Conservation (phyloP, 2,113 vertebrate species). For the Tachuris rubrigastra region DNA sequence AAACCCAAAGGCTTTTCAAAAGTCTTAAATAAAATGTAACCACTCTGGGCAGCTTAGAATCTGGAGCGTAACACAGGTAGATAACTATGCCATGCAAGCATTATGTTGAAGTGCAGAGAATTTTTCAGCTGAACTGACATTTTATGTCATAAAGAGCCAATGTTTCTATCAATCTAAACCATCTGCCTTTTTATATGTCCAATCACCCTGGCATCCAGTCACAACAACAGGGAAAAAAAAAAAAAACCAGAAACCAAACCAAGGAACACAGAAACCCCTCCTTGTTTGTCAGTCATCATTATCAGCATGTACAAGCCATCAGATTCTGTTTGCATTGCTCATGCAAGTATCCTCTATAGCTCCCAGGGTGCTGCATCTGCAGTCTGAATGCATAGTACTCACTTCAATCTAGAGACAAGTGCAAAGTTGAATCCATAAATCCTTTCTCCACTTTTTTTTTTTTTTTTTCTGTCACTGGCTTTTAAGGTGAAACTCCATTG, state of each 20-base stretch:
- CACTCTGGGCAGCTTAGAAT: too few relatives aligned
- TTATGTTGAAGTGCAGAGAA: not conserved
- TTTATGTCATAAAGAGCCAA: not conserved
- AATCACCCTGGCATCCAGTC: not conserved
- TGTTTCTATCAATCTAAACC: not conserved
- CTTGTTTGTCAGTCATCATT: not conserved
- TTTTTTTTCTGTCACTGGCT: not conserved
- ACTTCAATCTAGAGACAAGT: not conserved
- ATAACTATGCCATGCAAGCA: not conserved
- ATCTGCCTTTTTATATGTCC: not conserved
- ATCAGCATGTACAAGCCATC: not conserved
- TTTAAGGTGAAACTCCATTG: not conserved
- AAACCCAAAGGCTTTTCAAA: too few relatives aligned
- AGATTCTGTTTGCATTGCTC: not conserved
- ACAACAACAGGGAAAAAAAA: not conserved
- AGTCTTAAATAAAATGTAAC: too few relatives aligned
- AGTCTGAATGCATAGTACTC: not conserved
- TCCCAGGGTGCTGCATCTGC: not conserved
- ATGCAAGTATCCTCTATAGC: not conserved
- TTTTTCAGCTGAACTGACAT: not conserved
- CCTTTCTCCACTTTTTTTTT: not conserved
- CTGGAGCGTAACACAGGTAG: not conserved
- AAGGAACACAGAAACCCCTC: not conserved
- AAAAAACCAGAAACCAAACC: too few relatives aligned
- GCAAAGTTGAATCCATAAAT: not conserved